These are phyloP conservation scores for Drepana falcataria DNA, from an alignment of 2,888 invertebrate genomes.

Conservation along the genomic window DNA sequence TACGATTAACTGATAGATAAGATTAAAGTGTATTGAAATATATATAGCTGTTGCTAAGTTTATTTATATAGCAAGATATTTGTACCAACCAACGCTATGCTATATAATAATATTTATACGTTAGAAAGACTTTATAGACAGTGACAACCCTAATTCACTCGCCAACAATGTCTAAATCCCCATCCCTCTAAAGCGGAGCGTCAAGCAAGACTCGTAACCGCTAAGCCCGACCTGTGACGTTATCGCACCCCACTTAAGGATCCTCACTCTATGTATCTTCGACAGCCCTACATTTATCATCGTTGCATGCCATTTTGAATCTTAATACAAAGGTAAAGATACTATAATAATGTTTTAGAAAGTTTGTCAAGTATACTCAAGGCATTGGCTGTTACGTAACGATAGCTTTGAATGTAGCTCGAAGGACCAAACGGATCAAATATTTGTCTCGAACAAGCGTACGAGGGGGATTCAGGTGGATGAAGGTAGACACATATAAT, in stretches of 20 bases:
- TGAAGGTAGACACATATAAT: neutral
- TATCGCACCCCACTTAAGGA: conserved; percentile 52
- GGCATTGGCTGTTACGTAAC: conserved; percentile 46
- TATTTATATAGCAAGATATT: too few relatives aligned
- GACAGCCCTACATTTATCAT: conserved; percentile 14
- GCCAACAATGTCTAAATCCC: conserved; percentile 61
- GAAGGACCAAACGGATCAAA: neutral
- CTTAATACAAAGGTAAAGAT: neutral
- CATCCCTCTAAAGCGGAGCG: conserved; percentile 63
- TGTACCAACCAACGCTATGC: neutral
- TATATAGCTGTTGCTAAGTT: too few relatives aligned
- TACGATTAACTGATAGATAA: too few relatives aligned
- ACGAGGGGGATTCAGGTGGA: neutral
- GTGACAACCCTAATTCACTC: conserved; percentile 47
- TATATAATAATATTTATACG: neutral
- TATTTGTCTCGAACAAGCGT: neutral
- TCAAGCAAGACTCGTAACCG: conserved; percentile 70
- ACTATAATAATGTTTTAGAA: neutral
- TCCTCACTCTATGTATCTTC: conserved; percentile 24
- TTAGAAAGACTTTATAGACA: neutral
- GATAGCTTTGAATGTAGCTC: conserved; percentile 39
- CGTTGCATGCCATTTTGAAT: conserved; percentile 3
- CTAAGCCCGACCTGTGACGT: conserved; percentile 72
- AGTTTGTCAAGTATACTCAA: conserved; percentile 33
- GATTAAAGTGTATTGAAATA: too few relatives aligned